Conservation (phyloP, 1,140 invertebrate genomes). For the Drosophila mojavensis region DNA sequence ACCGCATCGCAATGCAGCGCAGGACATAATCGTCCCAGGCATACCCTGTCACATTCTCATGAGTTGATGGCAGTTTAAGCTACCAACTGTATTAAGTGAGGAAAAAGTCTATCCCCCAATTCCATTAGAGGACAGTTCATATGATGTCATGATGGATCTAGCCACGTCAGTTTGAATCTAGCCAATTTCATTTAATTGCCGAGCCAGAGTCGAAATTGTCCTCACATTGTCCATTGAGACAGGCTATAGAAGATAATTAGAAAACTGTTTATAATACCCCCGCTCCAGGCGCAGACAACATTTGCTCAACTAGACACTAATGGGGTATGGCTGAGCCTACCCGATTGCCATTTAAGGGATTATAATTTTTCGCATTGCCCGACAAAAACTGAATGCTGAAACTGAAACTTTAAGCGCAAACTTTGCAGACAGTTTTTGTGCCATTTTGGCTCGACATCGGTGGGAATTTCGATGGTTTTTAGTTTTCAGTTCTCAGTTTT, state of each 20-base stretch:
- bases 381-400: constrained; percentile 35
- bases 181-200: neutral
- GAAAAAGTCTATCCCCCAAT: neutral
- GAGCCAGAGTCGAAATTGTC: neutral
- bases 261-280: constrained; percentile 20
- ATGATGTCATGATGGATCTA: neutral
- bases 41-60: constrained; percentile 18
- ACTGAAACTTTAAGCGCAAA: constrained; percentile 62
- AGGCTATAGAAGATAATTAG: constrained; percentile 15
- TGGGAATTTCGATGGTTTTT: constrained; percentile 40
- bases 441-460: constrained; percentile 52
- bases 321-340: constrained; percentile 15
- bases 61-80: neutral
- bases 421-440: constrained; percentile 80
- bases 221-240: neutral
- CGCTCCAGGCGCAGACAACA: constrained; percentile 9
- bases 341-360: constrained; percentile 72
- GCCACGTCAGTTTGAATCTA: neutral
- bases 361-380: constrained; percentile 68
- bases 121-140: neutral
- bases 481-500: constrained; percentile 52
- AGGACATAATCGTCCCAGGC: neutral
- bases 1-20: constrained; percentile 1
- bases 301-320: neutral
- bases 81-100: neutral